A percentile compares a stretch with the other conserved stretches of the same genome.
phyloP scores from a whole-genome alignment of 2,113 vertebrate species.

The Seriola dumerili region DNA sequence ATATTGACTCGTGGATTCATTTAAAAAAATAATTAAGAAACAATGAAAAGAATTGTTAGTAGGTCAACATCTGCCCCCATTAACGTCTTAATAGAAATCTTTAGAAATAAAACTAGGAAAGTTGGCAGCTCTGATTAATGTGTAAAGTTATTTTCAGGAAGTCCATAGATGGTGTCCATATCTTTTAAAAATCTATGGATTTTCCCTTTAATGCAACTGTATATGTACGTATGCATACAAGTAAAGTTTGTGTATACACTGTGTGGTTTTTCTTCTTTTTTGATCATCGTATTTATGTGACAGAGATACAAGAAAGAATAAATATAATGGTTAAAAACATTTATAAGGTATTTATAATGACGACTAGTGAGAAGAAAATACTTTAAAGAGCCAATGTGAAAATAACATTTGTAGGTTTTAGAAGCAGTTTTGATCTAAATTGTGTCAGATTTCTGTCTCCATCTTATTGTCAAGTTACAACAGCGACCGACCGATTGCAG shows the following conservation, averaged over 20 bases:
- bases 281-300: background rate
- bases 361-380: background rate
- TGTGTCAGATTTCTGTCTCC: background rate
- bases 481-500: background rate
- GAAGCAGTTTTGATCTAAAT: background rate
- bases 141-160: too few relatives aligned
- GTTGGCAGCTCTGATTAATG: too few relatives aligned
- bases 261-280: background rate
- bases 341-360: background rate
- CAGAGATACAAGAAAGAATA: background rate
- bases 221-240: too few relatives aligned
- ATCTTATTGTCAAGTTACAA: background rate
- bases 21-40: background rate
- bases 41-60: too few relatives aligned
- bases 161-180: too few relatives aligned
- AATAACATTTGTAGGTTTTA: background rate
- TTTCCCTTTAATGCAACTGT: too few relatives aligned
- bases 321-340: background rate
- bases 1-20: background rate
- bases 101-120: background rate
- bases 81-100: too few relatives aligned
- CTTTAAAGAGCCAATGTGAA: background rate
- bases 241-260: background rate
- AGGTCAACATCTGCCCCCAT: too few relatives aligned
- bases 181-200: too few relatives aligned